Conservation (phyloP, 2,888 invertebrate genomes). For the Digitonthophagus gazella region DNA sequence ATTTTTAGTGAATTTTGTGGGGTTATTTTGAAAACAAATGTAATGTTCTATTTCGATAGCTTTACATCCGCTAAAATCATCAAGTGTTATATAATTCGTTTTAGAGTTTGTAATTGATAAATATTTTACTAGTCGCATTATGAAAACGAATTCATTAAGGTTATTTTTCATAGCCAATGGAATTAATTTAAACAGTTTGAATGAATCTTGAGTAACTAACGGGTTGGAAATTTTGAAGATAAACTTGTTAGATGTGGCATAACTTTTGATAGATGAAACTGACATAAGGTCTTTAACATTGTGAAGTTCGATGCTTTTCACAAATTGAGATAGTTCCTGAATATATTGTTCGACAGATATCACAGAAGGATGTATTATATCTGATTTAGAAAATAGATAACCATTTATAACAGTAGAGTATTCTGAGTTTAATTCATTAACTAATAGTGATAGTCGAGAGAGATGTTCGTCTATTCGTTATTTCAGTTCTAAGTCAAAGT, state of each 20-base stretch:
- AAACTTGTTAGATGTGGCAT: background rate
- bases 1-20: background rate
- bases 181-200: constrained; percentile 13
- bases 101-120: background rate
- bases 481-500: constrained; percentile 19
- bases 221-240: constrained; percentile 19
- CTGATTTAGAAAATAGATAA: background rate
- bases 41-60: background rate
- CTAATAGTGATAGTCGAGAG: background rate
- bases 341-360: constrained; percentile 14
- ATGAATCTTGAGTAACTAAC: constrained; percentile 6
- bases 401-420: background rate
- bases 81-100: background rate
- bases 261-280: background rate
- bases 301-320: background rate
- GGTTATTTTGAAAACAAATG: background rate
- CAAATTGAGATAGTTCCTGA: constrained; percentile 4
- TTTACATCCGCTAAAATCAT: constrained; percentile 4
- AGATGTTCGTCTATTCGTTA: constrained; percentile 14
- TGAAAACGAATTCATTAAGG: constrained; percentile 1
- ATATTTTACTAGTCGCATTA: background rate
- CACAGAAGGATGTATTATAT: background rate
- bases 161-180: background rate
- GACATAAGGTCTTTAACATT: background rate
- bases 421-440: constrained; percentile 7